Evolutionary conservation across 2,797 vertebrate species (phyloP).

Genomic region (Neosalanx taihuensis): DNA sequence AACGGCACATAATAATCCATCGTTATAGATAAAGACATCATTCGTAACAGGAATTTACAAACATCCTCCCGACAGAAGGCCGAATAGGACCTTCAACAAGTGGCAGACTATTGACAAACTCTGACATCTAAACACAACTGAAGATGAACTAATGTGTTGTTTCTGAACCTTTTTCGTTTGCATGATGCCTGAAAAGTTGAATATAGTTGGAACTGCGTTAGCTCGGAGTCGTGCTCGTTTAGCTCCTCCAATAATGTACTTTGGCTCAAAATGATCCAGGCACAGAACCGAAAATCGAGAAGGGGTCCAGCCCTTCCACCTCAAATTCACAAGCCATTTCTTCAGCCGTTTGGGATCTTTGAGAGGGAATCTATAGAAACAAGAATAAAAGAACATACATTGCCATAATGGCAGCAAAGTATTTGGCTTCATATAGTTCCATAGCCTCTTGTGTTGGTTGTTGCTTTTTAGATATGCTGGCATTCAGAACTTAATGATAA

Average conservation of each 20-base stretch:
- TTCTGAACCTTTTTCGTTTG: slow-evolving; percentile 24
- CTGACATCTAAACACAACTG: too few relatives aligned
- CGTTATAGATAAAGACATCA: too few relatives aligned
- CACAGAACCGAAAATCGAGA: slow-evolving; percentile 66
- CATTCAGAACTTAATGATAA: too few relatives aligned
- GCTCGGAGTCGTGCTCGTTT: slow-evolving; percentile 57
- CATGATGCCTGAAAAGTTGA: slow-evolving; percentile 35
- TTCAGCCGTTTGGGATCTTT: slow-evolving; percentile 59
- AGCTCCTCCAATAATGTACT: slow-evolving; percentile 51
- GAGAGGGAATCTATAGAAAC: slow-evolving; percentile 59
- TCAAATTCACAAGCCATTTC: slow-evolving; percentile 66
- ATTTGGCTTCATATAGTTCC: too few relatives aligned
- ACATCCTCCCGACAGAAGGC: too few relatives aligned
- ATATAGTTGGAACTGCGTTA: slow-evolving; percentile 67
- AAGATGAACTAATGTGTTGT: neutral
- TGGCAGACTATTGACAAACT: too few relatives aligned
- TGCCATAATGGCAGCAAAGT: neutral
- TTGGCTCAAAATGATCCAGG: slow-evolving; percentile 63
- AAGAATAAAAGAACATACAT: neutral
- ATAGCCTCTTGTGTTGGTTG: too few relatives aligned
- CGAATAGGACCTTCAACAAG: too few relatives aligned
- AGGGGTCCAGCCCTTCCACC: slow-evolving; percentile 62
- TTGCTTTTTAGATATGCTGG: too few relatives aligned
- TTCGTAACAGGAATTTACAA: too few relatives aligned
- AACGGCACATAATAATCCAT: too few relatives aligned